Base-by-base conservation (phyloP, 92 coral and sea anemone genomes). In the Galaxea fascicularis region DNA sequence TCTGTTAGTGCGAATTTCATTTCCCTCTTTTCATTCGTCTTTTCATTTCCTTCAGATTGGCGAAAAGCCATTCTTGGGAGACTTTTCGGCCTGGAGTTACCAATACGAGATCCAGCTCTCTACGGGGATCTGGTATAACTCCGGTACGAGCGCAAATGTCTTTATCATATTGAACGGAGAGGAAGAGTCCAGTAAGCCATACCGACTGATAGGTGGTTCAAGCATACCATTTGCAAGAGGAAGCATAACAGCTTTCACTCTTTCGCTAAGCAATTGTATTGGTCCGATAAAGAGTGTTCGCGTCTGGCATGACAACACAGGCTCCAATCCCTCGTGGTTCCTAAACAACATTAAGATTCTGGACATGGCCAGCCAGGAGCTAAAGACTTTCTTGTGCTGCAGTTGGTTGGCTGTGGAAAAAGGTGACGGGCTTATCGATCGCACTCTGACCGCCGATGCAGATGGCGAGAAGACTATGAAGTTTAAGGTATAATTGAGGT, bases 241-340 rank as follows among this genome's bases (percentile, higher is more conserved):
- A 11, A 91, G 91, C 64, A 46, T 68, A 41, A 89, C 92, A n/a
- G 35, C 88, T 10, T 93, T 93, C 62, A 72, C 87, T 20, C 22
- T 90, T 39, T 93, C 96, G 29, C 80, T 84, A n/a, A 71, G 30
- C 17, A 45, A 82, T 0, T 54, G 67, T 60, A 60, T 93, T 77
- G 94, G 96, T 14, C 65, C 73, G 22, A 62, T 93, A 13, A 82
- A 74, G 41, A 77, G 87, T 28, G 88, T 93, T 74, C 94, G 93
- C 17, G 83, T 93, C 31, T 93, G 96, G 96, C 96, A 93, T 58
- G 92, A 93, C 52, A 93, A 93, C 71, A 44, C 86, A 10, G 97
- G 97, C 4, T 44, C n/a, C 22, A 90, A 68, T 56, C 96, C 96
- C 0, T 93, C 96, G 20, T 93, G 96, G 96, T 93, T 67, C 64